A percentile compares a stretch with the other conserved stretches of the same genome.
These are phyloP conservation scores for Polylopha cassiicola DNA, from an alignment of 2,888 invertebrate species.

Conservation along the genomic window DNA sequence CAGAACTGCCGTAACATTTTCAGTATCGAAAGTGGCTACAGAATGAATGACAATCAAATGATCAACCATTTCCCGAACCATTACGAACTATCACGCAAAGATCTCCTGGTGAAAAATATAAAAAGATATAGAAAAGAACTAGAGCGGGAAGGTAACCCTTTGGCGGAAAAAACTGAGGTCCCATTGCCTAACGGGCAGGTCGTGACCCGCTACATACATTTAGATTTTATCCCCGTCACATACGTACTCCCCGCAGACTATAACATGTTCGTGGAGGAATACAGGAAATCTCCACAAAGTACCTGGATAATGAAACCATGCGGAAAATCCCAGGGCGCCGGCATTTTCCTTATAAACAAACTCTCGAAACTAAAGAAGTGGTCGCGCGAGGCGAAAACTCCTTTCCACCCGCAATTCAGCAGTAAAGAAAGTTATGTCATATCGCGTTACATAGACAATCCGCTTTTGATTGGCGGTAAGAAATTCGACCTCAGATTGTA, in stretches of 20 bases:
- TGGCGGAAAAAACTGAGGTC: constrained; percentile 84
- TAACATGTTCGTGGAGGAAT: constrained; percentile 97
- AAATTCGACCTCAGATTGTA: constrained; percentile 96
- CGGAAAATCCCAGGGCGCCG: constrained; percentile 94
- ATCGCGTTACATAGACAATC: constrained; percentile 96
- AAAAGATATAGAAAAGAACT: constrained; percentile 94
- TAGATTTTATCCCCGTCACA: constrained; percentile 96
- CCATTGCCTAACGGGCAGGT: constrained; percentile 78
- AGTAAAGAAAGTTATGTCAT: constrained; percentile 97
- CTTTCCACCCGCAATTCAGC: constrained; percentile 87
- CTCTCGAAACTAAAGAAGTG: constrained; percentile 94
- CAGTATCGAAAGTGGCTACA: constrained; percentile 93
- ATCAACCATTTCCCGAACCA: constrained; percentile 98
- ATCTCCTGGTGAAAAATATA: constrained; percentile 95
- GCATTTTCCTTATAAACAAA: constrained; percentile 97
- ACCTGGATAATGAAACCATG: constrained; percentile 99
- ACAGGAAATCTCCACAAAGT: constrained; percentile 93
- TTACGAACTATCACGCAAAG: constrained; percentile 95
- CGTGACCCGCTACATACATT: constrained; percentile 83
- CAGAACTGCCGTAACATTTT: constrained; percentile 94
- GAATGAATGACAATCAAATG: constrained; percentile 94
- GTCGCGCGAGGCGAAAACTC: constrained; percentile 90
- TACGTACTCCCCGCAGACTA: constrained; percentile 97
- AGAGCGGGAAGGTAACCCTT: constrained; percentile 89
- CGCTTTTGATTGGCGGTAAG: constrained; percentile 96